phyloP scores from a whole-genome alignment of 1,140 invertebrate species.

The Eciton burchellii region DNA sequence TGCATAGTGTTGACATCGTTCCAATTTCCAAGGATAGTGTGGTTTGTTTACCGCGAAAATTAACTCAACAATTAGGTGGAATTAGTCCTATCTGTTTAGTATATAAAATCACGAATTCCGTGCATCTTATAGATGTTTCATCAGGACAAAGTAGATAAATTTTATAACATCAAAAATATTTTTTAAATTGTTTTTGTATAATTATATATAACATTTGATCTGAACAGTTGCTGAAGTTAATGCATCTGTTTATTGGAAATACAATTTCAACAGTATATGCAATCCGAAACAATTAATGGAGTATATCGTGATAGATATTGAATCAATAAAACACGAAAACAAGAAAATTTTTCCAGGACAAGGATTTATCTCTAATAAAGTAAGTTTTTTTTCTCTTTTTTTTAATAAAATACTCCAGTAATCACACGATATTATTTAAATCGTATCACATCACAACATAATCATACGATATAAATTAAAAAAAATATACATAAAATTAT shows the following conservation, averaged over 20 bases:
- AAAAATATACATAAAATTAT: no score
- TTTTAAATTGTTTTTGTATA: slow-evolving; percentile 34
- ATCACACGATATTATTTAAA: slow-evolving; percentile 48
- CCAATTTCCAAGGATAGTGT: slow-evolving; percentile 98
- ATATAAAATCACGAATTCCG: slow-evolving; percentile 93
- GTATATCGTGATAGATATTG: slow-evolving; percentile 98
- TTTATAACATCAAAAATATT: slow-evolving; percentile 33
- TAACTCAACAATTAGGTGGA: slow-evolving; percentile 96
- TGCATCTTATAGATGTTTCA: slow-evolving; percentile 97
- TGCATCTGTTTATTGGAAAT: slow-evolving; percentile 93
- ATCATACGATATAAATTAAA: no score
- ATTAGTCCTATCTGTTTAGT: slow-evolving; percentile 97
- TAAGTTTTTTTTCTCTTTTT: slow-evolving; percentile 71
- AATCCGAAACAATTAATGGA: slow-evolving; percentile 96
- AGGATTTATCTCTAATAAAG: slow-evolving; percentile 93
- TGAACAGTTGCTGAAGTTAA: slow-evolving; percentile 94
- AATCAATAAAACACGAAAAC: slow-evolving; percentile 92
- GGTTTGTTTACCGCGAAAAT: slow-evolving; percentile 95
- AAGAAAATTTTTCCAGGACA: slow-evolving; percentile 93
- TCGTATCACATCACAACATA: neutral
- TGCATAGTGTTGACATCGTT: slow-evolving; percentile 95
- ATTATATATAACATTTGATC: slow-evolving; percentile 58
- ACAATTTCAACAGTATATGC: slow-evolving; percentile 94
- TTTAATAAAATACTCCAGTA: slow-evolving; percentile 36
- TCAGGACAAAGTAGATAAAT: slow-evolving; percentile 92